These are phyloP conservation scores for Dryoscopus gambensis DNA, from an alignment of 2,113 vertebrate species.

Conservation along the genomic window DNA sequence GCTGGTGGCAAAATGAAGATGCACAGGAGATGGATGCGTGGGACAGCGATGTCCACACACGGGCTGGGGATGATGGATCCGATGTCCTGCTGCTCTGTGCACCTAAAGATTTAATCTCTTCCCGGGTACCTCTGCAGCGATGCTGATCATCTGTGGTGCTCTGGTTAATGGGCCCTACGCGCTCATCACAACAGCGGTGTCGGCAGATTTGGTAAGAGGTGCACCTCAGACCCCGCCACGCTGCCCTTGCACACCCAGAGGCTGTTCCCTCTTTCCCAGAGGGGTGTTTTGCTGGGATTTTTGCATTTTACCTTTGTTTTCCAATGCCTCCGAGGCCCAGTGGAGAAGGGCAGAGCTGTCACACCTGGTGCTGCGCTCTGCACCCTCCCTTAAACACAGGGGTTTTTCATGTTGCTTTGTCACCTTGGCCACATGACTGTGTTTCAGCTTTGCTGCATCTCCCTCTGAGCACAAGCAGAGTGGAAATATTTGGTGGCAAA, in stretches of 20 bases:
- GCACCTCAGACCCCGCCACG: rapidly evolving
- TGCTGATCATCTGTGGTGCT: conserved; percentile 89
- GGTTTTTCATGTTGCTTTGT: background rate
- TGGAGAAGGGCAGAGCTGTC: background rate
- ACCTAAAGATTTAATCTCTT: background rate
- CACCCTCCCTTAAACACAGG: background rate
- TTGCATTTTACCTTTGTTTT: background rate
- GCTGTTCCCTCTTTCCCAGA: background rate
- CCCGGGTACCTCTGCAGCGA: conserved; percentile 58
- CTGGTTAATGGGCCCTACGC: conserved; percentile 95
- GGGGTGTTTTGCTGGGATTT: background rate
- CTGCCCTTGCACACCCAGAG: background rate
- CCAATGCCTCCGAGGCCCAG: background rate
- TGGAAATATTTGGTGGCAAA: background rate
- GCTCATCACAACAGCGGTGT: conserved; percentile 95
- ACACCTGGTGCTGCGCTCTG: rapidly evolving
- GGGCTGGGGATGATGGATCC: background rate
- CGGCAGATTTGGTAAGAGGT: conserved; percentile 88
- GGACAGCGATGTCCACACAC: rapidly evolving
- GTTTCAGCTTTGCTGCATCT: background rate
- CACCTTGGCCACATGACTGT: background rate
- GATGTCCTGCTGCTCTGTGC: background rate
- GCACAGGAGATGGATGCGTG: rapidly evolving
- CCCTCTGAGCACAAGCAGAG: background rate
- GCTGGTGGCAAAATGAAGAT: background rate